These are phyloP conservation scores for Phalacrocorax carbo DNA, from an alignment of 2,113 vertebrate genomes.

Conservation along the genomic window DNA sequence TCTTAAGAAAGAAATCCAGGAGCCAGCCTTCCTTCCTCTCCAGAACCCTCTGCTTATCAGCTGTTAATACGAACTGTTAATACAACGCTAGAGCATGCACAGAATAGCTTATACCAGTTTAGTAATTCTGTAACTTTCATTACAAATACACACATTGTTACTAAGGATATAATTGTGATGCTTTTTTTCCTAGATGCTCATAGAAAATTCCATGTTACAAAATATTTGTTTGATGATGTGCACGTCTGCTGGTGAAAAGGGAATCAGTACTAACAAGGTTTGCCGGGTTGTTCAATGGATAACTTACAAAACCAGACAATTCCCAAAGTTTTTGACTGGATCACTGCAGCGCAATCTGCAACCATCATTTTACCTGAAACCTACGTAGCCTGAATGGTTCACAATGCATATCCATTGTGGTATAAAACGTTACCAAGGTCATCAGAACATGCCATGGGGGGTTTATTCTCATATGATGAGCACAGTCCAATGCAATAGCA, in stretches of 20 bases:
- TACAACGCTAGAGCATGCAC: background rate
- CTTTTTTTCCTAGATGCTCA: background rate
- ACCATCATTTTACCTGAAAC: background rate
- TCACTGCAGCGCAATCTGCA: background rate
- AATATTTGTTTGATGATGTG: background rate
- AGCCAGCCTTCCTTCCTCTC: background rate
- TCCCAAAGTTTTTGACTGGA: background rate
- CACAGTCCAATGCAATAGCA: background rate
- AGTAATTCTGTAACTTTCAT: background rate
- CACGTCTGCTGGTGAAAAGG: background rate
- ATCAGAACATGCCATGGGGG: background rate
- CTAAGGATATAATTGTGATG: background rate
- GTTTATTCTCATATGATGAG: background rate
- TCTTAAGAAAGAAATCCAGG: background rate
- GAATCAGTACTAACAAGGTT: background rate
- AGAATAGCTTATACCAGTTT: background rate
- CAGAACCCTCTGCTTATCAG: background rate
- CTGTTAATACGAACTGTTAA: background rate
- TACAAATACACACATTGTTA: background rate
- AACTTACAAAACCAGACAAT: conserved; percentile 27
- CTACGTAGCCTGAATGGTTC: background rate
- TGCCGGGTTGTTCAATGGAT: background rate
- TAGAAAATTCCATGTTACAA: conserved; percentile 12
- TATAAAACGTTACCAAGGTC: background rate
- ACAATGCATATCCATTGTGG: background rate